A percentile compares a stretch with the other conserved stretches of the same genome.
Evolutionary conservation across 2,888 invertebrate species (phyloP).

Genomic region (Dicranocentrus wangi): DNA sequence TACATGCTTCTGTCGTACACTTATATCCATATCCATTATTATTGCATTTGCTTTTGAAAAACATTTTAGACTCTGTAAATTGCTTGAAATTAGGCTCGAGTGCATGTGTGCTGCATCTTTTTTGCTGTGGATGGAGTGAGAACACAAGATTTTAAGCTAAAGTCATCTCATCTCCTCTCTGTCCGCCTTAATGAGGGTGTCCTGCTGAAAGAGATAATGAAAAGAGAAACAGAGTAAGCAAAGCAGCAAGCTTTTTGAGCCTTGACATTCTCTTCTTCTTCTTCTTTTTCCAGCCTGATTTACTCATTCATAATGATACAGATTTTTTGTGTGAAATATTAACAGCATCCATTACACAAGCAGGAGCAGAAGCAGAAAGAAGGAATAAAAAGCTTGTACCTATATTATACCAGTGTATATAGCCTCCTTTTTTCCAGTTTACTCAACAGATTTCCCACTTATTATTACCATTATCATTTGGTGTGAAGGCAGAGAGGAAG

Average conservation of each 20-base stretch:
- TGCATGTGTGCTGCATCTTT: neutral
- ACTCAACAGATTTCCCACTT: constrained; percentile 28
- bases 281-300: constrained; percentile 39
- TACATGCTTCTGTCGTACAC: no score
- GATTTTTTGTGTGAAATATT: constrained; percentile 20
- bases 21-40: no score
- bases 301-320: constrained; percentile 37
- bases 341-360: constrained; percentile 19
- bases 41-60: no score
- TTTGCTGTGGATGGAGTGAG: no score
- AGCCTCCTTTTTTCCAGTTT: no score
- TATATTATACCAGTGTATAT: no score
- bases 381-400: constrained; percentile 8
- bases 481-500: neutral
- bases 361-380: neutral
- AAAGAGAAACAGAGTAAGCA: constrained; percentile 9
- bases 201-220: constrained; percentile 43
- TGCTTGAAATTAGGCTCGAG: constrained; percentile 19
- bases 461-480: constrained; percentile 39
- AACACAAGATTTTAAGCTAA: no score
- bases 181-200: constrained; percentile 43
- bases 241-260: neutral
- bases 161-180: no score
- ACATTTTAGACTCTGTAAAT: constrained; percentile 39
- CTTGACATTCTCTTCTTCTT: constrained; percentile 1